Evolutionary conservation across 2,113 vertebrate species (phyloP).

Genomic region (Vulpes ferrilata): DNA sequence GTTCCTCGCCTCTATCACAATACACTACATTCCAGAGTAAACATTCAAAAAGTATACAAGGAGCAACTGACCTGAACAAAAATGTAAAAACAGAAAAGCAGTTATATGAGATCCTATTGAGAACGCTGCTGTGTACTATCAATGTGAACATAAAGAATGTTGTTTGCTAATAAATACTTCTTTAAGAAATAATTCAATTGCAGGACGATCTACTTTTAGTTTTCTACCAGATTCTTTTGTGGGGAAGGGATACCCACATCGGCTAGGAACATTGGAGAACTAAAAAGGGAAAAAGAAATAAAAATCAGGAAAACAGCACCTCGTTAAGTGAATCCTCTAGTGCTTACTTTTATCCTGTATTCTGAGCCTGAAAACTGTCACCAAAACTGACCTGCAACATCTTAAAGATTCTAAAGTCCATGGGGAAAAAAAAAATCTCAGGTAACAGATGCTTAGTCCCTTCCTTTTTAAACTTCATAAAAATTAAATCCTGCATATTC

Average conservation of each 20-base stretch:
- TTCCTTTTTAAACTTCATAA: not conserved
- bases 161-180: not conserved
- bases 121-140: not conserved
- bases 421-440: not conserved
- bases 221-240: constrained; percentile 5
- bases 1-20: not conserved
- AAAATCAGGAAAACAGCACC: not conserved
- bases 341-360: not conserved
- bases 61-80: not conserved
- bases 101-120: not conserved
- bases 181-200: not conserved
- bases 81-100: not conserved
- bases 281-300: not conserved
- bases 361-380: not conserved
- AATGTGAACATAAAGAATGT: not conserved
- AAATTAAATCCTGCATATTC: not conserved
- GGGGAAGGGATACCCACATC: not conserved
- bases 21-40: not conserved
- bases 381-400: not conserved
- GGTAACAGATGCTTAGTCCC: not conserved
- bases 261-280: not conserved
- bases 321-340: not conserved
- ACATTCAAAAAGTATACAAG: not conserved
- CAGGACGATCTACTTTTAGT: not conserved
- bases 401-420: not conserved